These are phyloP conservation scores for Archips xylosteana DNA, from an alignment of 2,888 invertebrate genomes.

Conservation along the genomic window DNA sequence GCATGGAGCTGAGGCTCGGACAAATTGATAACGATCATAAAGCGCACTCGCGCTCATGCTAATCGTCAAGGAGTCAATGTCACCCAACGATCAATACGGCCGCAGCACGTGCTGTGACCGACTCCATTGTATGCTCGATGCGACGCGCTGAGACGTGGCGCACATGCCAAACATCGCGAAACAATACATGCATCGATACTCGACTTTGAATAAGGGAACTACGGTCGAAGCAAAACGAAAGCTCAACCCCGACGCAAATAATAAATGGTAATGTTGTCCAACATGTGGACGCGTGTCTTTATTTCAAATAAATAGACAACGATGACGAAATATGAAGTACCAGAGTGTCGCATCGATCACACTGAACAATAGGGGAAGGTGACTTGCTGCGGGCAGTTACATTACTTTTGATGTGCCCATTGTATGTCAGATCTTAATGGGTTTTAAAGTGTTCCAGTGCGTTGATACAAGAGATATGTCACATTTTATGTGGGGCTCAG, in stretches of 20 bases:
- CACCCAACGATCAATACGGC: conserved; percentile 74
- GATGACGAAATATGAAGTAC: conserved; percentile 65
- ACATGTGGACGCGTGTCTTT: conserved; percentile 69
- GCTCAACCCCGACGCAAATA: conserved; percentile 66
- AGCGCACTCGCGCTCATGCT: conserved; percentile 68
- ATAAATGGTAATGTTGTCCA: conserved; percentile 69
- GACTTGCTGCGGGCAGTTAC: conserved; percentile 54
- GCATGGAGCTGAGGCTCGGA: conserved; percentile 58
- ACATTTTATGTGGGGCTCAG: conserved; percentile 43
- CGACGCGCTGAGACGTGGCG: conserved; percentile 69
- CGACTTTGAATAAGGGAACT: conserved; percentile 68
- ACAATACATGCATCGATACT: conserved; percentile 80
- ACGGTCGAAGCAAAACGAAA: conserved; percentile 65
- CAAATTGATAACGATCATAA: conserved; percentile 78
- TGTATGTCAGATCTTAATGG: conserved; percentile 53
- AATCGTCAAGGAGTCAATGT: conserved; percentile 73
- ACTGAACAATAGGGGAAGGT: conserved; percentile 68
- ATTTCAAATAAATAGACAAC: conserved; percentile 67
- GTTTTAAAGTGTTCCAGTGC: conserved; percentile 50
- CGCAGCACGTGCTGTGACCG: conserved; percentile 80
- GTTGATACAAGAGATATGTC: conserved; percentile 55
- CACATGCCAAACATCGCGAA: conserved; percentile 77
- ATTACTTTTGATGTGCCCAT: conserved; percentile 56
- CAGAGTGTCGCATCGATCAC: conserved; percentile 59
- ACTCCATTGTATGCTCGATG: conserved; percentile 79